Evolutionary conservation across 2,113 vertebrate species (phyloP), one percentile per base, ranked within the genome.

Genomic region (Leptocoma aspasia): DNA sequence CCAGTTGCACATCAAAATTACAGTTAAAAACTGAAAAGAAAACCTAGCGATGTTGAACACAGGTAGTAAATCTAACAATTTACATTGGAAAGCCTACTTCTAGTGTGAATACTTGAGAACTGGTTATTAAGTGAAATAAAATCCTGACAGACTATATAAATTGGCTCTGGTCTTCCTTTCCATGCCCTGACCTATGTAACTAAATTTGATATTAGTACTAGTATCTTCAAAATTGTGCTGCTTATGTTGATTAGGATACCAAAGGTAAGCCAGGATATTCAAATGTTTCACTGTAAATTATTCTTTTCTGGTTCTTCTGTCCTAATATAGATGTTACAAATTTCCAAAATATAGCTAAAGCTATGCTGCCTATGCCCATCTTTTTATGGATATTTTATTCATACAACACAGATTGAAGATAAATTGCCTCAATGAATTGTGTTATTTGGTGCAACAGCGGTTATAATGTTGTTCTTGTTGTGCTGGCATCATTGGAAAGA

Each of bases 401-500:
- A 94, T 86, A 78, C 22, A 92, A 91, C 33, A 75, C 15, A 78
- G 56, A 94, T 24, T 89, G 86, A 94, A 92, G 79, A 95, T 16
- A 90, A 94, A 96, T 83, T 93, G 71, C 71, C 52, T 71, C 80
- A 83, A 90, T 92, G 94, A 96, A 93, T 89, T 86, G 35, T 73
- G 39, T 93, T 93, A 93, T 94, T 94, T 95, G 85, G 93, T 80
- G 88, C 87, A 96, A 92, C 64, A 92, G 28, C 2, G 1, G 86
- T n/a, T 81, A 75, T 90, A 89, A 93, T 71, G 70, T 59, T 93
- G 37, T 63, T 96, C 66, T 89, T 52, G 24, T 77, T 94, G 66
- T 37, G 11, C 53, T 81, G 76, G 60, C 57, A 89, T 66, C 60
- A 60, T 19, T 90, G 56, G 49, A 75, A 93, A 90, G 26, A 86